Percentiles rank a stretch among this genome's conserved stretches.
Conservation (phyloP, 2,113 vertebrate genomes). For the Eupsittula cactorum region DNA sequence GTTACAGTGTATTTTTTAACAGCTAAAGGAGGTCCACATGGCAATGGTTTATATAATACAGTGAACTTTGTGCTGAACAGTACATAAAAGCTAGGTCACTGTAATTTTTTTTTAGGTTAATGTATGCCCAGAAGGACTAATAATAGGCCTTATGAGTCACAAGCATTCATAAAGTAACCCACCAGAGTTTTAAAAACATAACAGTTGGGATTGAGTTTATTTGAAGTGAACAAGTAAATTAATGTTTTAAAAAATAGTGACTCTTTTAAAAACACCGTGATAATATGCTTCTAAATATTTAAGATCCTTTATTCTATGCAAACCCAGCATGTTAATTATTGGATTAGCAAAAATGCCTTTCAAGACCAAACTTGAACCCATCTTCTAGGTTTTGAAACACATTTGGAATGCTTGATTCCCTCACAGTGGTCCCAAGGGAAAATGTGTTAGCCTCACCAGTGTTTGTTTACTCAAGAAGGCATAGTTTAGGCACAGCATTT, state of each 20-base stretch:
- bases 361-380: neutral
- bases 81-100: slow-evolving; percentile 33
- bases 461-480: slow-evolving; percentile 20
- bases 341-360: slow-evolving; percentile 16
- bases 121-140: slow-evolving; percentile 41
- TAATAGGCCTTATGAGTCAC: slow-evolving; percentile 62
- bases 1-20: neutral
- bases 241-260: neutral
- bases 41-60: neutral
- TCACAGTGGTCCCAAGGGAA: neutral
- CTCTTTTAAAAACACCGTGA: neutral
- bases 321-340: slow-evolving; percentile 23
- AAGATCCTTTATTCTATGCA: neutral
- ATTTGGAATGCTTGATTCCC: neutral
- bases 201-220: neutral
- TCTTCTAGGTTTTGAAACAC: slow-evolving; percentile 27
- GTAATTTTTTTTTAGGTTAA: neutral
- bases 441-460: neutral
- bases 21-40: neutral
- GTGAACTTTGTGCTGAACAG: slow-evolving; percentile 30
- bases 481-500: neutral
- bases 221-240: slow-evolving; percentile 36
- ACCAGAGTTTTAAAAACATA: slow-evolving; percentile 28
- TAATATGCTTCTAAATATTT: slow-evolving; percentile 21
- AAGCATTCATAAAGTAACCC: slow-evolving; percentile 52